Conservation (phyloP, 1,140 invertebrate species). For the Drosophila melanogaster region DNA sequence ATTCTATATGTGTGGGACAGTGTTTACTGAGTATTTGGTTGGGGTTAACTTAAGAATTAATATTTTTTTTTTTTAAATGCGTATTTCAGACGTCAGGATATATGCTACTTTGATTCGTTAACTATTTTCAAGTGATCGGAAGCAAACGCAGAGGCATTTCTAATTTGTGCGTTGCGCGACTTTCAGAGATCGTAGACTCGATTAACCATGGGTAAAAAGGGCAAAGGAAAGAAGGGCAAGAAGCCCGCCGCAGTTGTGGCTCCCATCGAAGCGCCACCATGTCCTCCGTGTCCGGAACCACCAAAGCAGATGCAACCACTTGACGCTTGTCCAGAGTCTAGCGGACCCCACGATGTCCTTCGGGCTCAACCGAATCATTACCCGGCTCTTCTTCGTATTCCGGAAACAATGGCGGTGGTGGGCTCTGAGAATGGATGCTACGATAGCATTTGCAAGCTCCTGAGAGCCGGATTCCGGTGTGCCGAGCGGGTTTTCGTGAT, state of each 20-base stretch:
- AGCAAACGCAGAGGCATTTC: background rate
- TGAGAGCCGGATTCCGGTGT: constrained; percentile 78
- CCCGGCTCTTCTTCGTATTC: constrained; percentile 69
- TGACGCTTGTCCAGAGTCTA: constrained; percentile 64
- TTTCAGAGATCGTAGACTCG: background rate
- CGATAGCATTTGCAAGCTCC: constrained; percentile 78
- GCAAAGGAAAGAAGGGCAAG: constrained; percentile 35
- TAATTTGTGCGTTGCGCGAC: too few relatives aligned
- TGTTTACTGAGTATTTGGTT: too few relatives aligned
- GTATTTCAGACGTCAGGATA: constrained; percentile 1
- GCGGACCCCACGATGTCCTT: constrained; percentile 59
- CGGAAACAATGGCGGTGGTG: constrained; percentile 80
- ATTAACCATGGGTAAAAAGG: constrained; percentile 21
- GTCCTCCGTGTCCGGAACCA: constrained; percentile 58
- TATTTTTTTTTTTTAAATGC: too few relatives aligned
- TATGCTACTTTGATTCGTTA: constrained; percentile 1
- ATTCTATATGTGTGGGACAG: too few relatives aligned
- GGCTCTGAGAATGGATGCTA: constrained; percentile 81
- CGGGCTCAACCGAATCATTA: constrained; percentile 78
- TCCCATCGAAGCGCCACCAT: constrained; percentile 28
- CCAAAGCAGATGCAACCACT: constrained; percentile 64
- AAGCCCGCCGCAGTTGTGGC: constrained; percentile 16
- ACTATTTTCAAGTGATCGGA: constrained; percentile 6
- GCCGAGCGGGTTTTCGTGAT: constrained; percentile 79
- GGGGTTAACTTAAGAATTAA: too few relatives aligned